A percentile compares a stretch with the other conserved stretches of the same genome.
phyloP scores from a whole-genome alignment of 2,797 vertebrate genomes.

The Delichon dasypus region DNA sequence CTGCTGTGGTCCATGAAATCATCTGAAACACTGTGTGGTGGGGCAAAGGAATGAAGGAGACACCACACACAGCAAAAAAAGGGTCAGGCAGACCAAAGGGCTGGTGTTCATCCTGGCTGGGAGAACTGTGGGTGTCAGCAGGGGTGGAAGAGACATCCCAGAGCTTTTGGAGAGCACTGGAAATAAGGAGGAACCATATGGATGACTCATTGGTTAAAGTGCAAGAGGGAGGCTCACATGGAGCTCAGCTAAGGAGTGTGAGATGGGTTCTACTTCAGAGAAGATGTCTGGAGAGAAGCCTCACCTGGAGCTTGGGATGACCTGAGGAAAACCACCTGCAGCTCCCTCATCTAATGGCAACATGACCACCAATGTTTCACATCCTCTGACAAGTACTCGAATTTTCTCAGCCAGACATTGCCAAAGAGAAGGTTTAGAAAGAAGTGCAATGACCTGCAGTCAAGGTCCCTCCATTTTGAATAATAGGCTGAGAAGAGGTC shows the following conservation, averaged over 20 bases:
- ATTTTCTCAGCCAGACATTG: not conserved
- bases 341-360: not conserved
- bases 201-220: not conserved
- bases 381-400: not conserved
- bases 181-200: not conserved
- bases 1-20: not conserved
- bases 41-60: not conserved
- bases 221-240: not conserved
- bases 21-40: not conserved
- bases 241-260: not conserved
- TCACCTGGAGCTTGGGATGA: not conserved
- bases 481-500: not conserved
- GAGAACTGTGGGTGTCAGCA: not conserved
- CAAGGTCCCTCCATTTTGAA: not conserved
- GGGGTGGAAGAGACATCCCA: not conserved
- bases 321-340: not conserved
- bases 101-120: not conserved
- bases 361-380: accelerated
- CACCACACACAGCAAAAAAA: not conserved
- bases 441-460: not conserved
- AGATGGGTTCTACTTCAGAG: not conserved
- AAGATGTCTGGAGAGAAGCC: not conserved
- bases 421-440: not conserved
- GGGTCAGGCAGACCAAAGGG: not conserved
- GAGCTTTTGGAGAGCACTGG: not conserved